A percentile compares a stretch with the other conserved stretches of the same genome.
phyloP scores from a whole-genome alignment of 2,113 vertebrate genomes.

The Dendropsophus ebraccatus region DNA sequence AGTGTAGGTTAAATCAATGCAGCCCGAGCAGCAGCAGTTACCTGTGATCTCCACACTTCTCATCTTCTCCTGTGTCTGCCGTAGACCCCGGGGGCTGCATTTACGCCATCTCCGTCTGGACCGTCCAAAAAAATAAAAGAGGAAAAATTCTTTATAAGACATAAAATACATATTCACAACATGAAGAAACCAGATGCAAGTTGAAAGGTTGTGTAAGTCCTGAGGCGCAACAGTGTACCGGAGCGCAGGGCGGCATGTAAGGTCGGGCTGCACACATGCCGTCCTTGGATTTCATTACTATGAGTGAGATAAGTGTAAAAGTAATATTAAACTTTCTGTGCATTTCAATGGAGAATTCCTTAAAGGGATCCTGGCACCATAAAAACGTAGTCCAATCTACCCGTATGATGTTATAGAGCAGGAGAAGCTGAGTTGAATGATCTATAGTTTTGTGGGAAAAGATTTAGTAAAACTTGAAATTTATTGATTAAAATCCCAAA shows the following conservation, averaged over 20 bases:
- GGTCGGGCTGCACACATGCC: not conserved
- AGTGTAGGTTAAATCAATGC: not conserved
- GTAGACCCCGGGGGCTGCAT: conserved; percentile 14
- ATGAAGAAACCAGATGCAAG: conserved; percentile 35
- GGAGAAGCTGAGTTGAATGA: too few species aligned
- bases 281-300: conserved; percentile 32
- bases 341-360: not conserved
- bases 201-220: conserved; percentile 36
- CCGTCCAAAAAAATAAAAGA: conserved; percentile 7
- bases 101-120: conserved; percentile 34
- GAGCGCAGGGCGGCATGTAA: conserved; percentile 12
- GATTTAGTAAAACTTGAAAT: too few species aligned
- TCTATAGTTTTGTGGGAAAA: too few species aligned
- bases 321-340: too few species aligned
- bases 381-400: too few species aligned
- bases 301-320: too few species aligned
- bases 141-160: conserved; percentile 3
- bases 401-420: too few species aligned
- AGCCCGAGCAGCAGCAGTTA: not conserved
- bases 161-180: conserved; percentile 54
- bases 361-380: too few species aligned
- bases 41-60: conserved; percentile 34
- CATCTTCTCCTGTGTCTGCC: conserved; percentile 2
- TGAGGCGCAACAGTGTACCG: not conserved
- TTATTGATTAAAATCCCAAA: too few species aligned